Evolutionary conservation across 2,113 vertebrate species (phyloP), one percentile per base, ranked within the genome.

Genomic region (Saccopteryx bilineata): DNA sequence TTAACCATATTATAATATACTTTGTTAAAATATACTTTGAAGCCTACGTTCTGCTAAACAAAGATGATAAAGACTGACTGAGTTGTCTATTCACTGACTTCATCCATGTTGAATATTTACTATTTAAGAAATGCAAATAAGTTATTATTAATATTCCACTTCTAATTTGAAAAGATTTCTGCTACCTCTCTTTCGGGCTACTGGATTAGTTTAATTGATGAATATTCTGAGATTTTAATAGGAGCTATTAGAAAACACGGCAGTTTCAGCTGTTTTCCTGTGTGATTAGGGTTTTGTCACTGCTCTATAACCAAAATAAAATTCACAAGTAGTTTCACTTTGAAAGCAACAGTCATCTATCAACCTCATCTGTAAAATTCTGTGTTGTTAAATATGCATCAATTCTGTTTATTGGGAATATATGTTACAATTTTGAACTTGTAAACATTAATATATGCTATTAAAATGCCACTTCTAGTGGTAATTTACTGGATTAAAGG

Each of bases 21-120:
- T 39, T 39, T 39, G 56, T n/a, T 74, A 65, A 81, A 88, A 39
- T 50, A 24, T 46, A 46, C 75, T 87, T 92, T 15, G 31, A 92
- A 90, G 33, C 3, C 52, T 66, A n/a, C 23, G 56, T 94, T 72
- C 54, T 84, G 52, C 39, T 66, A 17, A 93, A 85, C 7, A 54
- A 60, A 56, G 28, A 9, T 15, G 13, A 39, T 52, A 15, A 48
- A 80, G 63, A 65, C 13, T 46, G 31, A 17, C 19, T 54, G 23
- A 68, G 17, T 56, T 66, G 8, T 94, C 46, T 92, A 15, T 46
- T 95, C 17, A n/a, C 82, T 93, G 50, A 81, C 60, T 94, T n/a
- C 54, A 65, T 33, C 52, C 15, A 48, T 39, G 11, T 60, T 72
- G 18, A 87, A 65, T 90, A 89, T 74, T 93, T 90, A 78, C 26